A percentile compares a stretch with the other conserved stretches of the same genome.
Conservation (phyloP, 2,113 vertebrate species). For the Maccullochella peelii region DNA sequence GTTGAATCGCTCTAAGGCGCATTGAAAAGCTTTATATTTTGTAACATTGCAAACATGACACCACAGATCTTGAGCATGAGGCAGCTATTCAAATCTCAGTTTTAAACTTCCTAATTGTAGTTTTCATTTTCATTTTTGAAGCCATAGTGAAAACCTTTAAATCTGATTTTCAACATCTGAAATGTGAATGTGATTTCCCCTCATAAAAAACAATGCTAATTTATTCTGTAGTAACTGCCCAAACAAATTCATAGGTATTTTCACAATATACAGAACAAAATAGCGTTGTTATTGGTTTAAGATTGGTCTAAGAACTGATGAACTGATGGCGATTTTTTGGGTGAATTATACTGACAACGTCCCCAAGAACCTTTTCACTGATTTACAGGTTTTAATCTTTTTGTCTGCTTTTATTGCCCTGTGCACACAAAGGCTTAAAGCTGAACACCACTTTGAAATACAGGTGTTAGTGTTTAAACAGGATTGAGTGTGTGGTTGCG, state of each 20-base stretch:
- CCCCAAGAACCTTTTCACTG: too few species aligned
- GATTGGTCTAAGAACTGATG: not conserved
- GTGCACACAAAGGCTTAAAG: not conserved
- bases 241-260: not conserved
- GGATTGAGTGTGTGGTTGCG: not conserved
- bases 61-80: not conserved
- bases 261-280: not conserved
- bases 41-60: not conserved
- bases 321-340: not conserved
- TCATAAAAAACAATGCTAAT: too few species aligned
- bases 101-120: not conserved
- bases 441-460: not conserved
- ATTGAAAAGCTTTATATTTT: not conserved
- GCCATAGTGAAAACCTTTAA: not conserved
- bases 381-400: not conserved
- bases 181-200: too few species aligned
- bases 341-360: not conserved
- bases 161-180: not conserved
- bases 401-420: not conserved
- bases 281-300: not conserved
- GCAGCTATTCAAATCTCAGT: not conserved
- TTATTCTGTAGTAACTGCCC: too few species aligned
- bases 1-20: not conserved
- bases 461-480: conserved; percentile 10
- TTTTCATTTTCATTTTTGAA: not conserved